These are phyloP conservation scores for Candidula unifasciata DNA, from an alignment of 2,888 invertebrate species.

Conservation along the genomic window DNA sequence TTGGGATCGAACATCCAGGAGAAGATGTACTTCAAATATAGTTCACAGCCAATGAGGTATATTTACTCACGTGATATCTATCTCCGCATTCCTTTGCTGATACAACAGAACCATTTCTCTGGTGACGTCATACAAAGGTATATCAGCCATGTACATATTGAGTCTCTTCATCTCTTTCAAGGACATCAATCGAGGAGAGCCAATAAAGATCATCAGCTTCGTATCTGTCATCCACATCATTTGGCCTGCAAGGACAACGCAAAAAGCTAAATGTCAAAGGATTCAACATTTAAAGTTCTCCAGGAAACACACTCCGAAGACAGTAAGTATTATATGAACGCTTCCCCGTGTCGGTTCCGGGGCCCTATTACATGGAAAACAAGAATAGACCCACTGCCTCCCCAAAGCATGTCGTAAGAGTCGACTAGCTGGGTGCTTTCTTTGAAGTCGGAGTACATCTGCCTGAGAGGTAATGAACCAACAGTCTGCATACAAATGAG, in stretches of 20 bases:
- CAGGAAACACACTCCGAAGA: too few species aligned
- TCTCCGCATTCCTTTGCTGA: slow-evolving; percentile 75
- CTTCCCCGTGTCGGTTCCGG: too few species aligned
- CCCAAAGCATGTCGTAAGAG: too few species aligned
- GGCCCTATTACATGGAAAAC: too few species aligned
- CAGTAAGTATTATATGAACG: too few species aligned
- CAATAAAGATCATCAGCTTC: slow-evolving; percentile 71
- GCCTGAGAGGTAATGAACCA: too few species aligned
- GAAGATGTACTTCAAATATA: neutral
- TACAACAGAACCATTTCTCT: slow-evolving; percentile 75
- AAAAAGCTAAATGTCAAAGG: neutral
- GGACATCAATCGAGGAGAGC: slow-evolving; percentile 73
- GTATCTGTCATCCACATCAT: slow-evolving; percentile 68
- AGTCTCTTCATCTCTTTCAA: slow-evolving; percentile 71
- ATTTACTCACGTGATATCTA: slow-evolving; percentile 67
- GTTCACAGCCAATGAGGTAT: neutral
- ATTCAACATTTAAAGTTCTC: too few species aligned
- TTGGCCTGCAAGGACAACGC: slow-evolving; percentile 7
- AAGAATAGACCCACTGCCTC: too few species aligned
- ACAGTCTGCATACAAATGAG: too few species aligned
- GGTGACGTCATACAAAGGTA: slow-evolving; percentile 76
- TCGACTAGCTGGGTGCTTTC: too few species aligned
- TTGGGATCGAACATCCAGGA: too few species aligned
- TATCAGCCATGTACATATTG: slow-evolving; percentile 73
- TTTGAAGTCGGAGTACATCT: too few species aligned